Percentiles rank a stretch among this genome's conserved stretches.
Conservation (phyloP, 1,140 invertebrate genomes). For the Heliconius hewitsoni region DNA sequence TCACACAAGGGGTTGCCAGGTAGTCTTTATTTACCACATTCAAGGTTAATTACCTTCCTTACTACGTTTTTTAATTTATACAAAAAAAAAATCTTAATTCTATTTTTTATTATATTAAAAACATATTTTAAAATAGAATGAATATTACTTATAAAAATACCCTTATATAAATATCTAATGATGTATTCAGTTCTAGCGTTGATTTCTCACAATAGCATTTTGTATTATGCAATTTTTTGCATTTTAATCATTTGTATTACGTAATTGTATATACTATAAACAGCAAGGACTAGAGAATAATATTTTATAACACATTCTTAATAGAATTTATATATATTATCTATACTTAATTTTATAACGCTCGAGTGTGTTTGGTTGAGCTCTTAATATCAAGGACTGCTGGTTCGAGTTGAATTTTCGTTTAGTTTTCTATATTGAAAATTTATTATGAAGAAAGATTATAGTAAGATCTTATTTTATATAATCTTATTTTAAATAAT, state of each 20-base stretch:
- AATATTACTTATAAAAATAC: not conserved
- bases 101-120: not conserved
- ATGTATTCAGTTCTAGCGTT: not conserved
- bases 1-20: constrained; percentile 11
- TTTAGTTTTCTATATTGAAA: no score
- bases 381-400: no score
- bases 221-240: constrained; percentile 1
- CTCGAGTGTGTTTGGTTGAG: not conserved
- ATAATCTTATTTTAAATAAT: no score
- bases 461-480: no score
- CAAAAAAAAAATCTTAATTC: no score
- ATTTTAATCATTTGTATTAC: constrained; percentile 14
- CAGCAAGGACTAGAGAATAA: not conserved
- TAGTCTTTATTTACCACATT: constrained; percentile 11
- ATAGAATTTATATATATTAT: not conserved
- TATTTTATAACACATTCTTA: not conserved
- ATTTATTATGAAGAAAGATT: no score
- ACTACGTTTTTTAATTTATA: not conserved
- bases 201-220: constrained; percentile 2
- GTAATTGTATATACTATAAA: not conserved
- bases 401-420: no score
- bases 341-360: not conserved
- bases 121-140: not conserved
- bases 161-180: not conserved
- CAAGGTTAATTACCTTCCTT: not conserved